Evolutionary conservation across 2,888 invertebrate genomes (phyloP), one percentile per base, ranked within the genome.

Genomic region (Nemotelus nigrinus): DNA sequence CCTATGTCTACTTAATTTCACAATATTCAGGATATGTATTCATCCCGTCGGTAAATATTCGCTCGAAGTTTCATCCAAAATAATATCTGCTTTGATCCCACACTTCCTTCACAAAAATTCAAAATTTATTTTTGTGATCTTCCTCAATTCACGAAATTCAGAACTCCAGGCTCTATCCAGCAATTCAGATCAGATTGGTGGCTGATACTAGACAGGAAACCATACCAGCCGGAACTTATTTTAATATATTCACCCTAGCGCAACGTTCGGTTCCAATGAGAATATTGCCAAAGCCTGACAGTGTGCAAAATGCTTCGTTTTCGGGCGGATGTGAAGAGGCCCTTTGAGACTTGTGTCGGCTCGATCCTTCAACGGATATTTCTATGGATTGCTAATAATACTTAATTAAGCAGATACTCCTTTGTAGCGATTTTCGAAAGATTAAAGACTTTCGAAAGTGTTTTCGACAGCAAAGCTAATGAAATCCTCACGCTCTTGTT

Each of bases 361-460:
- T 67, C 67, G 45, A 6, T 43, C 63, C 5, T 10, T 43, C 63
- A 43, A 45, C 3, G 55, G 50, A 25, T 43, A 55, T 10, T 55
- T 53, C 41, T 41, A 63, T 63, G 41, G 60, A 74, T 74, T 47
- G 74, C 48, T 74, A 74, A 74, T 74, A 74, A 74, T 60, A 60
- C 57, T 74, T 74, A 74, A 74, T 74, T 74, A 74, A 74, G 74
- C 48, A 60, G 74, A 74, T 74, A 63, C 74, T 74, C 50, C 60
- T 74, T 74, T 74, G 74, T 50, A 74, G 74, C 60, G 70, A 70
- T 70, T 60, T 74, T 39, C 60, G 58, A 74, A 74, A 74, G 74
- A 74, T 74, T 74, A 74, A 60, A 72, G 72, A 74, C 48, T 48
- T 41, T 25, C 47, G 44, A 74, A 74, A 74, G 74, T 63, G 74